Percentiles rank a stretch among this genome's conserved stretches.
phyloP scores from a whole-genome alignment of 2,888 invertebrate species.

The Leucoptera coffeella region DNA sequence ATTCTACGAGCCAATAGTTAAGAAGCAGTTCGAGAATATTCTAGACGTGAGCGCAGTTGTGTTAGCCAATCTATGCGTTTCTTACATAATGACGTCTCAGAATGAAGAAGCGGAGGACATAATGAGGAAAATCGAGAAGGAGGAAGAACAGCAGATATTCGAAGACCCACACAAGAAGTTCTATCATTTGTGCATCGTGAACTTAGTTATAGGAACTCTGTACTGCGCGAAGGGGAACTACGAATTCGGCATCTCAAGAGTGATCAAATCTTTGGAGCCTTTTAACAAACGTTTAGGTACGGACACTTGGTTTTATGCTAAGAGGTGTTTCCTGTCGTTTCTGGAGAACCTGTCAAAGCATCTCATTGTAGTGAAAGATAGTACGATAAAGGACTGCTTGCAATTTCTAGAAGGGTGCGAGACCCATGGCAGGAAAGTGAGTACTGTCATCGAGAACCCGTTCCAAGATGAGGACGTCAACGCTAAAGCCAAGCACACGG shows the following conservation, averaged over 20 bases:
- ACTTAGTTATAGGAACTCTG: conserved; percentile 95
- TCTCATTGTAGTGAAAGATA: conserved; percentile 80
- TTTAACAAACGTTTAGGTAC: conserved; percentile 92
- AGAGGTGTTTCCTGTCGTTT: conserved; percentile 90
- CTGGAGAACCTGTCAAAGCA: conserved; percentile 88
- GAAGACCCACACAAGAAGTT: conserved; percentile 91
- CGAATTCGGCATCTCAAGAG: conserved; percentile 95
- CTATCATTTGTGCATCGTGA: conserved; percentile 95
- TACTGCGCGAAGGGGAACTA: conserved; percentile 99
- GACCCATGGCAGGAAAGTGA: conserved; percentile 75
- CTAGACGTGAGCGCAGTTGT: conserved; percentile 96
- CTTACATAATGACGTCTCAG: conserved; percentile 98
- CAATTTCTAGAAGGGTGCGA: conserved; percentile 89
- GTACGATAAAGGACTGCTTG: conserved; percentile 80
- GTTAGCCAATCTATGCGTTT: conserved; percentile 95
- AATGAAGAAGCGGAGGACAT: conserved; percentile 98
- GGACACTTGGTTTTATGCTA: conserved; percentile 98
- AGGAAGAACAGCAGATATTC: conserved; percentile 88
- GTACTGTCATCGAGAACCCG: conserved; percentile 76
- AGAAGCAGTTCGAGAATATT: conserved; percentile 91
- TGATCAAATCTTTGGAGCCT: conserved; percentile 94
- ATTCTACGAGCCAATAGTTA: conserved; percentile 96
- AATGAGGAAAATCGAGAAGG: conserved; percentile 97
- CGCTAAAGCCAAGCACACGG: conserved; percentile 77
- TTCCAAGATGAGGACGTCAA: conserved; percentile 65